Evolutionary conservation across 2,113 vertebrate species (phyloP).

Genomic region (Fukomys damarensis): DNA sequence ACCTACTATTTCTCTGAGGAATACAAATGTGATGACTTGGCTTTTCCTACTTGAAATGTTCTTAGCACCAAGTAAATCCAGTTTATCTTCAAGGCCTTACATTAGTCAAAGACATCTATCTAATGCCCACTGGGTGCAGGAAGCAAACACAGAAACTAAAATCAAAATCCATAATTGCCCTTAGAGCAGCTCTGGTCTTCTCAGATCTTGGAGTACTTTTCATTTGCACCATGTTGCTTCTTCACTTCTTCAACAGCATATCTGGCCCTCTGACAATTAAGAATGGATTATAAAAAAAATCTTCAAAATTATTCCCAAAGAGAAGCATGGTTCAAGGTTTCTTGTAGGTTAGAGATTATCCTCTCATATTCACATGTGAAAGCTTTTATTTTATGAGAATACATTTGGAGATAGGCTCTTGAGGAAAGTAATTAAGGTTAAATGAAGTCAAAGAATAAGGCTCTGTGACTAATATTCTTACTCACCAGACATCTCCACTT

Average conservation of each 20-base stretch:
- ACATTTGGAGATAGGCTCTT: background rate
- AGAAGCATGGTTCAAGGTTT: background rate
- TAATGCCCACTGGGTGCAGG: background rate
- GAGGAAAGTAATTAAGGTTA: background rate
- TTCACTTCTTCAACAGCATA: slow-evolving; percentile 1
- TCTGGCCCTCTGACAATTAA: background rate
- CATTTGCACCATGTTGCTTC: background rate
- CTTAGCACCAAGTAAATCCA: background rate
- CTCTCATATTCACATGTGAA: background rate
- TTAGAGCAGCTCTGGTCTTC: background rate
- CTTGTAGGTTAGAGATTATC: background rate
- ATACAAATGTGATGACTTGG: background rate
- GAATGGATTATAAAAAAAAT: slow-evolving; percentile 1
- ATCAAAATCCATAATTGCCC: background rate
- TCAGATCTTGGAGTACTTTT: background rate
- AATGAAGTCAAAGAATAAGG: background rate
- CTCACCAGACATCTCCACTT: background rate
- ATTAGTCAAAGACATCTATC: background rate
- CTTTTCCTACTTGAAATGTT: background rate
- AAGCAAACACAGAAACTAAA: background rate
- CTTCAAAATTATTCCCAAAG: slow-evolving; percentile 53
- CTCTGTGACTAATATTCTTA: background rate
- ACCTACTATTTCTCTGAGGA: background rate
- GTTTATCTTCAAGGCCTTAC: background rate
- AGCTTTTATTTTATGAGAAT: background rate